A percentile compares a stretch with the other conserved stretches of the same genome.
phyloP scores from a whole-genome alignment of 1,140 invertebrate genomes.

The Tetramorium alpestre region DNA sequence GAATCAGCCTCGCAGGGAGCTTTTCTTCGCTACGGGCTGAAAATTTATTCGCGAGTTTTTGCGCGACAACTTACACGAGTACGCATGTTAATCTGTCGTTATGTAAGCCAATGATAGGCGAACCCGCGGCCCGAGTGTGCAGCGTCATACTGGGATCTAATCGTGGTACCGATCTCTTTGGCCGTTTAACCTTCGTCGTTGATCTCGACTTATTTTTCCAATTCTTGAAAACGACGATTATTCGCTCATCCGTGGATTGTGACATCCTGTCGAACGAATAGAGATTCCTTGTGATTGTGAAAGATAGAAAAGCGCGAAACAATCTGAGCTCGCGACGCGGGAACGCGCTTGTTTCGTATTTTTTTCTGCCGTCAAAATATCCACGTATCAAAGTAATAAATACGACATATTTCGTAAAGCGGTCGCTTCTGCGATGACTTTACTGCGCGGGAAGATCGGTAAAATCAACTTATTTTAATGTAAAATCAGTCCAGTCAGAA shows the following conservation, averaged over 20 bases:
- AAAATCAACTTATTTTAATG: neutral
- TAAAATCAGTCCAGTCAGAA: neutral
- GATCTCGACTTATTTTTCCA: neutral
- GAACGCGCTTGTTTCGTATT: too few species aligned
- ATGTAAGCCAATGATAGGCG: constrained; percentile 39
- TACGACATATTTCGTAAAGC: neutral
- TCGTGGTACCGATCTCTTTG: neutral
- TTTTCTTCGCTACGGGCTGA: neutral
- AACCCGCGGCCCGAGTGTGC: neutral
- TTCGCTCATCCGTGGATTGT: neutral
- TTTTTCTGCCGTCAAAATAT: neutral
- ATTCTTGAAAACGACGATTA: neutral
- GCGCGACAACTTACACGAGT: neutral
- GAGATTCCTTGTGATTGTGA: too few species aligned
- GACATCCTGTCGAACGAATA: too few species aligned
- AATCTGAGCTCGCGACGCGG: too few species aligned
- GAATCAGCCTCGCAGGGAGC: neutral
- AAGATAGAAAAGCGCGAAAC: too few species aligned
- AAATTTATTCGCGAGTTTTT: neutral
- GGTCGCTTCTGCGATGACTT: neutral
- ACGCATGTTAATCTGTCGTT: constrained; percentile 26
- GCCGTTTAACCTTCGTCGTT: neutral
- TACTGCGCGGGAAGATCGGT: neutral
- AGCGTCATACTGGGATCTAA: constrained; percentile 4
- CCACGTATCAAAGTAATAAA: neutral